Base-by-base conservation (phyloP, 2,113 vertebrate species). In the Gadus chalcogrammus region DNA sequence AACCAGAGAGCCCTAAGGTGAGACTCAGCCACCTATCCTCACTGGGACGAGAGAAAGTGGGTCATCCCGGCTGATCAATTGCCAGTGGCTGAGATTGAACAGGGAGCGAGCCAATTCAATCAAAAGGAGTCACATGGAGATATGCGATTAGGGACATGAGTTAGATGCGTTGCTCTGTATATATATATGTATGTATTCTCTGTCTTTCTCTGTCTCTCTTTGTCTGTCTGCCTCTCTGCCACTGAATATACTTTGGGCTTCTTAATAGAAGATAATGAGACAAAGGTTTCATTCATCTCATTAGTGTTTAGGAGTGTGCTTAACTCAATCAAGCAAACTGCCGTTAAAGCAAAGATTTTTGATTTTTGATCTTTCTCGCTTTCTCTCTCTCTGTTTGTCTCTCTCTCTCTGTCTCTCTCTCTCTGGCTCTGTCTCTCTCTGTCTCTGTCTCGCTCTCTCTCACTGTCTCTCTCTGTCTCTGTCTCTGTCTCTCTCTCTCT, bases 41-140 rank as follows among this genome's bases (percentile, higher is more conserved):
- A 71, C 69, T 22, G 38, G 69, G 11, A 35, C 58, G 61, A 53
- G 67, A 69, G 70, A 74, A 87, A 83, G 69, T 73, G 76, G 79
- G 85, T 83, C 79, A 61, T 61, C 80, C 80, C 60, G 75, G 42
- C 42, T 48, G 42, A 48, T 48, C 12, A 2, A 12, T 12, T 9
- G 42, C 9, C 12, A 48, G 42, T 13, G 12, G 42, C 8, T 48
- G 42, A 48, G 42, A 48, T 4, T 3, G 31, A 35, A 35, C 31
- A 35, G 31, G 6, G 31, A 35, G 31, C 31, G 31, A 35, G 31
- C 31, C 31, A 35, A 35, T 5, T 4, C 5, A 35, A 35, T 35
- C 4, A 35, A 35, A 35, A 35, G 31, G 31, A 35, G 6, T 35
- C 31, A 35, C 31, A 35, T 35, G 31, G 31, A 35, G 31, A 35